A percentile compares a stretch with the other conserved stretches of the same genome.
phyloP scores from a whole-genome alignment of 2,888 invertebrate species.

The Calameuta idolon region DNA sequence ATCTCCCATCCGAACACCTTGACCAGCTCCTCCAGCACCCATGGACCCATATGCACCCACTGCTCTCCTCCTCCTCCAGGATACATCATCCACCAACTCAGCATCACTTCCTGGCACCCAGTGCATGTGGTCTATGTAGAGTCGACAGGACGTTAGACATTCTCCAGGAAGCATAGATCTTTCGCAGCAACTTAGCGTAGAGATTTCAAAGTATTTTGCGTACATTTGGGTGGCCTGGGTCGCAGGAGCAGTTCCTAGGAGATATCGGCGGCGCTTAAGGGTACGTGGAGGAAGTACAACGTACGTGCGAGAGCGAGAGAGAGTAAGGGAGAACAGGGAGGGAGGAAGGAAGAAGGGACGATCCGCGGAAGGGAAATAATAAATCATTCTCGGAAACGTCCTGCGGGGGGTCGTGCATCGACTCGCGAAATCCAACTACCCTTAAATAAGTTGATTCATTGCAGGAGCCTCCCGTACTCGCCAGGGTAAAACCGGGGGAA shows the following conservation, averaged over 20 bases:
- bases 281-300: slow-evolving; percentile 24
- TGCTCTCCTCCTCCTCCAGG: too few relatives aligned
- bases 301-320: slow-evolving; percentile 21
- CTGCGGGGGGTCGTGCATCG: slow-evolving; percentile 60
- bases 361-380: slow-evolving; percentile 51
- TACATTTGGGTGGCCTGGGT: slow-evolving; percentile 46
- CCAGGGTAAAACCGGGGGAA: slow-evolving; percentile 33
- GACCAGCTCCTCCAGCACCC: not conserved
- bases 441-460: slow-evolving; percentile 67
- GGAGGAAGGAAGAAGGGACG: slow-evolving; percentile 31
- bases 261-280: slow-evolving; percentile 18
- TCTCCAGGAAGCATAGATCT: not conserved
- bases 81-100: too few relatives aligned
- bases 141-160: not conserved
- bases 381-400: slow-evolving; percentile 53
- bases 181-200: not conserved
- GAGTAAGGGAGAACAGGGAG: slow-evolving; percentile 21
- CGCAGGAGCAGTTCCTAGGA: slow-evolving; percentile 29
- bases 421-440: slow-evolving; percentile 66
- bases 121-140: not conserved
- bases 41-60: too few relatives aligned
- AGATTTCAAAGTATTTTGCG: slow-evolving; percentile 52
- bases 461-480: slow-evolving; percentile 49
- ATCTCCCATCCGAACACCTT: too few relatives aligned
- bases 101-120: not conserved